phyloP scores from a whole-genome alignment of 2,797 vertebrate species.

The Clarias platycephalus region DNA sequence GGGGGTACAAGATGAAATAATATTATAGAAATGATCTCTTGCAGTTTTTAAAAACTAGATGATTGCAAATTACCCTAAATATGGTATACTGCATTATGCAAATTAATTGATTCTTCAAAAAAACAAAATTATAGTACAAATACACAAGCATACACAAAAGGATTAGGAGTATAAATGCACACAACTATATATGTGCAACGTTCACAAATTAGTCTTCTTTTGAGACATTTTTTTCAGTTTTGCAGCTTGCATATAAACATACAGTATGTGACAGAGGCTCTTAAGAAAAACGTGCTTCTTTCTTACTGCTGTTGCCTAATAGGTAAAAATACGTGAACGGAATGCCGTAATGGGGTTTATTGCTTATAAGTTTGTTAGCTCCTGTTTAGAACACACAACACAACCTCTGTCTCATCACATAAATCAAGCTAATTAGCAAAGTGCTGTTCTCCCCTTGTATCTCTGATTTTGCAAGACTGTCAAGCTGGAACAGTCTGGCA shows the following conservation, averaged over 20 bases:
- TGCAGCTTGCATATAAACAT: background rate
- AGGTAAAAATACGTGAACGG: conserved; percentile 15
- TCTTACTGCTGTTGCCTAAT: background rate
- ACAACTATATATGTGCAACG: conserved; percentile 28
- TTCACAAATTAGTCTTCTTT: conserved; percentile 41
- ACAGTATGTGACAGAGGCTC: background rate
- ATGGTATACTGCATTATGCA: conserved; percentile 1
- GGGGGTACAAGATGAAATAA: background rate
- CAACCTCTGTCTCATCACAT: conserved; percentile 43
- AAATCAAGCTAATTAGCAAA: conserved; percentile 49
- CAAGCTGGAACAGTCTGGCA: conserved; percentile 28
- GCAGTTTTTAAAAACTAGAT: background rate
- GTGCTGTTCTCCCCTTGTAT: conserved; percentile 37
- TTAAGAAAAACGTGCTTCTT: background rate
- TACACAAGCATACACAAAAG: conserved; percentile 13
- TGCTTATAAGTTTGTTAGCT: conserved; percentile 44
- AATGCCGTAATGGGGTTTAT: conserved; percentile 23
- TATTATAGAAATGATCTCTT: background rate
- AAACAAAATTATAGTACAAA: background rate
- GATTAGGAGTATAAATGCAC: conserved; percentile 30
- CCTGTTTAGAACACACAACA: conserved; percentile 30
- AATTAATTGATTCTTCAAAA: conserved; percentile 7
- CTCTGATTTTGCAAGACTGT: conserved; percentile 40
- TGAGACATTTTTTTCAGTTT: background rate
- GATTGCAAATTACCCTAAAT: conserved; percentile 5